phyloP scores from a whole-genome alignment of 2,888 invertebrate species.

The Xestia c-nigrum region DNA sequence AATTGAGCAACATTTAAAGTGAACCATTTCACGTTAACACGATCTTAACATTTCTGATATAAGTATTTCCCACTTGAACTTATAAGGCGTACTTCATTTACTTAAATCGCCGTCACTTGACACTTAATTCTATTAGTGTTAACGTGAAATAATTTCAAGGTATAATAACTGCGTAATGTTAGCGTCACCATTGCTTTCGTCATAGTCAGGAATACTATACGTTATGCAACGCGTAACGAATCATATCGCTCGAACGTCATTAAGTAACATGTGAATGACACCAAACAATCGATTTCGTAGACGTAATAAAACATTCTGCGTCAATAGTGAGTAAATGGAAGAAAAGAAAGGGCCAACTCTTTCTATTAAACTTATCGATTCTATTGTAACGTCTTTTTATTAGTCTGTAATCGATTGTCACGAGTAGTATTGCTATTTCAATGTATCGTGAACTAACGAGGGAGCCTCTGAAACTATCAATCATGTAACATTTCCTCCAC shows the following conservation, averaged over 20 bases:
- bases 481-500: slow-evolving; percentile 1
- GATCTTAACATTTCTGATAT: not conserved
- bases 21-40: slow-evolving; percentile 8
- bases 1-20: not conserved
- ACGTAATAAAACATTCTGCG: slow-evolving; percentile 46
- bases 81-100: slow-evolving; percentile 18
- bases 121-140: slow-evolving; percentile 37
- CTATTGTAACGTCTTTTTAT: slow-evolving; percentile 8
- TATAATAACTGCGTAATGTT: slow-evolving; percentile 24
- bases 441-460: not conserved
- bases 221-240: slow-evolving; percentile 50
- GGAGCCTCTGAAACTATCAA: not conserved
- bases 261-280: slow-evolving; percentile 62
- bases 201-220: slow-evolving; percentile 45
- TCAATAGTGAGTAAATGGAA: slow-evolving; percentile 44
- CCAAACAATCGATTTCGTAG: slow-evolving; percentile 45
- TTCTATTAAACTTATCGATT: slow-evolving; percentile 26
- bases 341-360: slow-evolving; percentile 23
- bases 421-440: slow-evolving; percentile 16
- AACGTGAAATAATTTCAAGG: slow-evolving; percentile 45
- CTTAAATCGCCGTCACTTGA: slow-evolving; percentile 19
- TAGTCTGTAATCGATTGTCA: slow-evolving; percentile 30
- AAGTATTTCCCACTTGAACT: slow-evolving; percentile 35
- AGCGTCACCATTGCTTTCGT: slow-evolving; percentile 43
- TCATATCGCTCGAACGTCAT: slow-evolving; percentile 52